A percentile compares a stretch with the other conserved stretches of the same genome.
phyloP scores from a whole-genome alignment of 2,113 vertebrate species.

The Gambusia affinis region DNA sequence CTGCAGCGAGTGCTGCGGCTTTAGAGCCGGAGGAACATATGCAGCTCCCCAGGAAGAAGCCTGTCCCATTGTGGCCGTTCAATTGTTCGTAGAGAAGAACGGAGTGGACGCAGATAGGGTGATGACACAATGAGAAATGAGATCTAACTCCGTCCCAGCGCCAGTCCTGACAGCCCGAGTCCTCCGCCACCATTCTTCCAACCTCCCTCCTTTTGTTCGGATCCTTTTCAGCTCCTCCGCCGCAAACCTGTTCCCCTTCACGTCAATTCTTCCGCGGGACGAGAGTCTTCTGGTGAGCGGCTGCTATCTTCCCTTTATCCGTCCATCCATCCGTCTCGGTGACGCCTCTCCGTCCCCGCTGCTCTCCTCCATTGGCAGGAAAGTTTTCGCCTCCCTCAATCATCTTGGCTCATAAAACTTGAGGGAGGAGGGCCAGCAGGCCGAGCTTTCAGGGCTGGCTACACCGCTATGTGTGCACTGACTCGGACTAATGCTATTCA shows the following conservation, averaged over 20 bases:
- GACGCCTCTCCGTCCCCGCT: constrained; percentile 41
- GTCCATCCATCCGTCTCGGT: constrained; percentile 65
- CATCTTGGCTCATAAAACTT: constrained; percentile 76
- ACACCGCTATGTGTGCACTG: constrained; percentile 77
- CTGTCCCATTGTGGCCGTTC: constrained; percentile 52
- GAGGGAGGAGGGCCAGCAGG: constrained; percentile 64
- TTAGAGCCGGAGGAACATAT: constrained; percentile 61
- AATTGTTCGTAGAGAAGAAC: constrained; percentile 72
- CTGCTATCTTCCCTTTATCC: constrained; percentile 71
- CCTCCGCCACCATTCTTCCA: constrained; percentile 71
- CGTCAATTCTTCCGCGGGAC: constrained; percentile 56
- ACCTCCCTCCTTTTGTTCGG: constrained; percentile 52
- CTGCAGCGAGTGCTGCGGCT: constrained; percentile 34
- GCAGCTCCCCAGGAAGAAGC: constrained; percentile 61
- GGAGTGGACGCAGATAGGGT: constrained; percentile 69
- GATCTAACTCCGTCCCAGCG: constrained; percentile 73
- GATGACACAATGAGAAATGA: constrained; percentile 79
- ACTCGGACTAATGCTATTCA: constrained; percentile 80
- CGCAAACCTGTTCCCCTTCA: constrained; percentile 78
- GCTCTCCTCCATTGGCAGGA: constrained; percentile 47
- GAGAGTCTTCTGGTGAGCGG: constrained; percentile 67
- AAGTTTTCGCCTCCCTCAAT: constrained; percentile 68
- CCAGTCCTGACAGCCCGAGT: constrained; percentile 75
- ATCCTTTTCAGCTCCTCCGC: constrained; percentile 54
- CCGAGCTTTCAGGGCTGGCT: constrained; percentile 78